Evolutionary conservation across 2,888 invertebrate species (phyloP).

Genomic region (Peribatodes rhomboidaria): DNA sequence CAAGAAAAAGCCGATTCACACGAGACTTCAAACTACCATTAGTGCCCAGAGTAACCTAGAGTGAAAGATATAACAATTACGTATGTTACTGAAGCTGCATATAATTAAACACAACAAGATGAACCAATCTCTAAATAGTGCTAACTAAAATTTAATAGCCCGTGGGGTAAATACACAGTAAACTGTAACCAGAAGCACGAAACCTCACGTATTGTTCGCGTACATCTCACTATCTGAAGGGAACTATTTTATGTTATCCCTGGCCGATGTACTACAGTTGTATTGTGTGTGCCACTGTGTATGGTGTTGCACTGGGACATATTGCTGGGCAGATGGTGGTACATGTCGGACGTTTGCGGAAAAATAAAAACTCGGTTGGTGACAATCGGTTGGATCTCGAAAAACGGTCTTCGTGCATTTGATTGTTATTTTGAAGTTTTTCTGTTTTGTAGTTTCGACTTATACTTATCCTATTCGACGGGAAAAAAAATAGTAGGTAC

Average conservation of each 20-base stretch:
- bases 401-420: no score
- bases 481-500: no score
- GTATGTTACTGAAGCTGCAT: no score
- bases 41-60: no score
- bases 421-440: no score
- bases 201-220: conserved; percentile 46
- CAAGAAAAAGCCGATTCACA: no score
- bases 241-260: conserved; percentile 49
- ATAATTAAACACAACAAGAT: not conserved
- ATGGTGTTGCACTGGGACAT: conserved; percentile 44
- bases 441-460: no score
- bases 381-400: no score
- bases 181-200: conserved; percentile 26
- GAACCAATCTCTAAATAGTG: not conserved
- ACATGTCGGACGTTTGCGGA: conserved; percentile 25
- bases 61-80: no score
- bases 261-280: conserved; percentile 41
- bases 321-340: conserved; percentile 21
- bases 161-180: conserved; percentile 26
- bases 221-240: conserved; percentile 45
- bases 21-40: no score
- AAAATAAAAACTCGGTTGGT: no score
- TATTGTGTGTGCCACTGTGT: conserved; percentile 31
- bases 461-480: no score
- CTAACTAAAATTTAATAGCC: conserved; percentile 16